Evolutionary conservation across 2,797 vertebrate genomes (phyloP), one percentile per base, ranked within the genome.

Genomic region (Rhyacichthys aspro): DNA sequence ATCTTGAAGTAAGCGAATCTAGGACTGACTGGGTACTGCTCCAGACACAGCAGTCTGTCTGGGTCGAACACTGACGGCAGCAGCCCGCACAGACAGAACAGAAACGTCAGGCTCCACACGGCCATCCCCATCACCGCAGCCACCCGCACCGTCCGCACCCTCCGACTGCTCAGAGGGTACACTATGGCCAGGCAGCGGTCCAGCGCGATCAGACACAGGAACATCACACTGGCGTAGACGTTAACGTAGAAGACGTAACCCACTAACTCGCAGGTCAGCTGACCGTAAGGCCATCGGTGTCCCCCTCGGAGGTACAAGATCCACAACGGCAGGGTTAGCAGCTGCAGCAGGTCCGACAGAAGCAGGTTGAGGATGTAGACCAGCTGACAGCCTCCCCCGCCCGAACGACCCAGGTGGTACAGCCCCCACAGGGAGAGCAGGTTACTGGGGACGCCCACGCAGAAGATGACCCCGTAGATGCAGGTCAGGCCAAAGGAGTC

Each of bases 171-270:
- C 48, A 94, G 78, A 0, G 92, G 93, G 74, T 93, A 88, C 11
- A 93, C 92, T 0, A 94, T 93, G 36, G 92, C 93, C 61, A 93
- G 78, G 80, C 85, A 94, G 37, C 92, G 92, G 79, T 93, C 92
- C 70, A 92, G 55, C 0, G 93, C 91, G 17, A 93, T 92, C 41
- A 93, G 86, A 60, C 91, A 93, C 41, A 94, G 82, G 70, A 93
- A 94, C 78, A 89, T 86, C 16, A 94, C 84, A 1, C 93, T 93
- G 63, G 90, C 90, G 1, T 93, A 93, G 59, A 94, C 71, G 14
- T 93, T 93, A 0, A 92, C 90, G 2, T 93, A 92, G 68, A 93
- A 94, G 11, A 91, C 86, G 1, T 93, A 94, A 14, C 91, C 90
- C 23, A 93, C 90, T 43, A 93, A 62, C 77, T 93, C 90, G n/a